Evolutionary conservation across 2,113 vertebrate species (phyloP), one percentile per base, ranked within the genome.

Genomic region (Chionis minor): DNA sequence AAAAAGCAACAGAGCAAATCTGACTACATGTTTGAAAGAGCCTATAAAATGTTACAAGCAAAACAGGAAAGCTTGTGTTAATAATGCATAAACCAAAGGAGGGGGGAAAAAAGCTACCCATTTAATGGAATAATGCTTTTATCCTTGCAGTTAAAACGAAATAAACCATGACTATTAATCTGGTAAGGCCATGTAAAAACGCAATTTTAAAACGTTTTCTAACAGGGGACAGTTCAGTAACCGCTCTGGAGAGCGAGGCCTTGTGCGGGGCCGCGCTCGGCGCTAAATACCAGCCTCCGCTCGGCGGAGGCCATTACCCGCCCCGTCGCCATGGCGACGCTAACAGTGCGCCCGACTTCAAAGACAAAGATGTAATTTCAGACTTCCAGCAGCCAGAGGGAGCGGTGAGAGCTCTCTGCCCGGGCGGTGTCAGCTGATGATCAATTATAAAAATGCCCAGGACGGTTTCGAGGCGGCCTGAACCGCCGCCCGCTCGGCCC

Each of bases 341-440:
- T 98, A 98, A 98, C 97, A 96, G 98, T 98, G 97, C 97, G 98
- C 98, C 98, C 96, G 98, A 99, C 98, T 99, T 99, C 98, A 99
- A 99, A 99, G 99, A 98, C 98, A 98, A 98, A 99, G 99, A 99
- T 99, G 99, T 99, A 99, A 99, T 99, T 99, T 98, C 99, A 99
- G 98, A 98, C 99, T 99, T 98, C 98, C 98, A 98, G 98, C 99
- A 99, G 99, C 99, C 99, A 99, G 99, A 98, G 99, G 99, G 98
- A 99, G 99, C 98, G 98, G 98, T 98, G 98, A 98, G 98, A 97
- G 98, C 97, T 97, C 88, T 95, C 97, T 93, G 96, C 96, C 96
- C 95, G 86, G 97, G 97, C 97, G 59, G 90, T 82, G 97, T 97
- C 98, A 98, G 97, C 98, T 98, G 96, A 98, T 96, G 98, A 98